Evolutionary conservation across 1,140 invertebrate genomes (phyloP).

Genomic region (Solen grandis): DNA sequence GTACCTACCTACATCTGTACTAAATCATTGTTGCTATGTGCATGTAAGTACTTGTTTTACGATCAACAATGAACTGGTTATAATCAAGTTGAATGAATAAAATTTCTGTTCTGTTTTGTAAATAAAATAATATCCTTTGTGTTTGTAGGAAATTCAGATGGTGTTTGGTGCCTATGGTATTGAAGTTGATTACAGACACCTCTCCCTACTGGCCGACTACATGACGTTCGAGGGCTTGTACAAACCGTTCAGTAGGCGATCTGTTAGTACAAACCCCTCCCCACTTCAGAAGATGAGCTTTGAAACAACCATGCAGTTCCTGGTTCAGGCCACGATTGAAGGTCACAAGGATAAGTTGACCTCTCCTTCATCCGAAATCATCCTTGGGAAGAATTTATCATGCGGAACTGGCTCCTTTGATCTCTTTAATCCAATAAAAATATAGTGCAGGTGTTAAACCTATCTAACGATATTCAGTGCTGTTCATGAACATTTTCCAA

Average conservation of each 20-base stretch:
- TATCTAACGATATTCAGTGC: too few species aligned
- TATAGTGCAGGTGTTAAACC: too few species aligned
- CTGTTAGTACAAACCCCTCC: constrained; percentile 93
- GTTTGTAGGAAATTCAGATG: constrained; percentile 90
- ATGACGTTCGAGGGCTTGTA: constrained; percentile 98
- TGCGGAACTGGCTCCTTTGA: constrained; percentile 93
- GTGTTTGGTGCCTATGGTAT: constrained; percentile 99
- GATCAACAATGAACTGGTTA: too few species aligned
- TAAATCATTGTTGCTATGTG: too few species aligned
- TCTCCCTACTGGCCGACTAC: constrained; percentile 96
- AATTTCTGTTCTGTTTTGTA: too few species aligned
- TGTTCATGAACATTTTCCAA: too few species aligned
- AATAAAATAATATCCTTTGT: constrained; percentile 15
- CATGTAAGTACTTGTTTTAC: too few species aligned
- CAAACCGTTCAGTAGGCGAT: constrained; percentile 93
- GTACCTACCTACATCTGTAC: too few species aligned
- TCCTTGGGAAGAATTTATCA: constrained; percentile 91
- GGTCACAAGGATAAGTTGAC: constrained; percentile 88
- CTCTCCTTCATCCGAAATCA: constrained; percentile 94
- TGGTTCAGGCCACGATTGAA: constrained; percentile 89
- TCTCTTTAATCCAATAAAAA: constrained; percentile 78
- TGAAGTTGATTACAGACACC: constrained; percentile 95
- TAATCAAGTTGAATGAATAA: too few species aligned
- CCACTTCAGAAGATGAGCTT: constrained; percentile 99
- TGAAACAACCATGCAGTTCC: constrained; percentile 94